Evolutionary conservation across 2,797 vertebrate genomes (phyloP).

Genomic region (Gymnoscopelus microlampas): DNA sequence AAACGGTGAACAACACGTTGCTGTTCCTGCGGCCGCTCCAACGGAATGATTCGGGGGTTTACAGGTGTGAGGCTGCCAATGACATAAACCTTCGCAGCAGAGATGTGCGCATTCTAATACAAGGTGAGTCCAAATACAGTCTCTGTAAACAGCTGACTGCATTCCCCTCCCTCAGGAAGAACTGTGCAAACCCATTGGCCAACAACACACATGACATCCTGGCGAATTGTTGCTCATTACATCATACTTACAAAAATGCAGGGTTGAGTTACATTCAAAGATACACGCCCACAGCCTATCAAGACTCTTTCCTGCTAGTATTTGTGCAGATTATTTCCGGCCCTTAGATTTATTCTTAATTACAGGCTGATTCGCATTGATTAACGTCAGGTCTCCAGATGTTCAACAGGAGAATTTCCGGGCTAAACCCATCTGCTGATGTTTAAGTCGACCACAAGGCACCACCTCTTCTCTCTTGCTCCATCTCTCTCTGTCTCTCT

Average conservation of each 20-base stretch:
- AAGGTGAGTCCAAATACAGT: slow-evolving; percentile 84
- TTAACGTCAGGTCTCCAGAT: slow-evolving; percentile 69
- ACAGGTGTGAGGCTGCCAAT: slow-evolving; percentile 94
- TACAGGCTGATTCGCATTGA: slow-evolving; percentile 57
- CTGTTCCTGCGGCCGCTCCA: slow-evolving; percentile 91
- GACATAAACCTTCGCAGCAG: slow-evolving; percentile 91
- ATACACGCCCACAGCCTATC: slow-evolving; percentile 43
- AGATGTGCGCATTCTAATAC: slow-evolving; percentile 91
- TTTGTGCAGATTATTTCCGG: background rate
- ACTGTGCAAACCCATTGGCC: slow-evolving; percentile 25
- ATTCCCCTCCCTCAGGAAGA: slow-evolving; percentile 53
- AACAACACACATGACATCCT: slow-evolving; percentile 45
- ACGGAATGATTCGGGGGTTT: slow-evolving; percentile 94
- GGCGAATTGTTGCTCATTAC: slow-evolving; percentile 60
- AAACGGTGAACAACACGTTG: slow-evolving; percentile 90
- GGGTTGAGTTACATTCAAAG: slow-evolving; percentile 48
- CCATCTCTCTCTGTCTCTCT: slow-evolving; percentile 4
- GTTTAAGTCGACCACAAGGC: slow-evolving; percentile 45
- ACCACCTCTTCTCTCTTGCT: slow-evolving; percentile 40
- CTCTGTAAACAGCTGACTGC: slow-evolving; percentile 59
- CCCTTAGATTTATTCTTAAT: slow-evolving; percentile 37
- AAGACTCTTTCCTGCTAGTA: slow-evolving; percentile 1
- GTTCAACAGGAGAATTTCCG: slow-evolving; percentile 47
- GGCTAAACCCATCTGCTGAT: slow-evolving; percentile 58
- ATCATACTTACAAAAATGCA: slow-evolving; percentile 74